Conservation (phyloP, 2,888 invertebrate species). For the Euclidia mi region DNA sequence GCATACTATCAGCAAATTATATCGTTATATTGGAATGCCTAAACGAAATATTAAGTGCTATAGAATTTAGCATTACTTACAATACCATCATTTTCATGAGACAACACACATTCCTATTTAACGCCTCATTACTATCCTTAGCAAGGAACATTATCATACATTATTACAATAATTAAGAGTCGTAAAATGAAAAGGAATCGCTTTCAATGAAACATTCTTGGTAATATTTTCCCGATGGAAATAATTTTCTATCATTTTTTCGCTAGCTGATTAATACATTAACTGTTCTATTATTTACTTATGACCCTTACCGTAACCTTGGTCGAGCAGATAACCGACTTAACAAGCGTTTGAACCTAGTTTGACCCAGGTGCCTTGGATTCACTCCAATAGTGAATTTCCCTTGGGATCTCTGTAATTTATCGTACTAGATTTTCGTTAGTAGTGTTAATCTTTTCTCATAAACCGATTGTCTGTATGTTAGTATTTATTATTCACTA, state of each 20-base stretch:
- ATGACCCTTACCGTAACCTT: not conserved
- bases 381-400: slow-evolving; percentile 30
- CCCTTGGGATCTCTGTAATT: slow-evolving; percentile 27
- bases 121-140: no score
- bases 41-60: no score
- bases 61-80: no score
- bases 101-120: no score
- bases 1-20: no score
- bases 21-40: no score
- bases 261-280: slow-evolving; percentile 10
- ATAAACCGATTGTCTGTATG: not conserved
- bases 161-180: no score
- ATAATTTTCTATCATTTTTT: not conserved
- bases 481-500: no score
- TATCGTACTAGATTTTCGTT: slow-evolving; percentile 15
- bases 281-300: slow-evolving; percentile 6
- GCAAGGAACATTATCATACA: no score
- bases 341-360: slow-evolving; percentile 22
- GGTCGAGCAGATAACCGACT: slow-evolving; percentile 24
- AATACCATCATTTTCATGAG: no score
- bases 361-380: slow-evolving; percentile 10
- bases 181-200: not conserved
- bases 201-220: slow-evolving; percentile 2
- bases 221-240: not conserved
- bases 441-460: slow-evolving; percentile 5